These are phyloP conservation scores for Hypsopygia costalis DNA, from an alignment of 2,888 invertebrate genomes.

Conservation along the genomic window DNA sequence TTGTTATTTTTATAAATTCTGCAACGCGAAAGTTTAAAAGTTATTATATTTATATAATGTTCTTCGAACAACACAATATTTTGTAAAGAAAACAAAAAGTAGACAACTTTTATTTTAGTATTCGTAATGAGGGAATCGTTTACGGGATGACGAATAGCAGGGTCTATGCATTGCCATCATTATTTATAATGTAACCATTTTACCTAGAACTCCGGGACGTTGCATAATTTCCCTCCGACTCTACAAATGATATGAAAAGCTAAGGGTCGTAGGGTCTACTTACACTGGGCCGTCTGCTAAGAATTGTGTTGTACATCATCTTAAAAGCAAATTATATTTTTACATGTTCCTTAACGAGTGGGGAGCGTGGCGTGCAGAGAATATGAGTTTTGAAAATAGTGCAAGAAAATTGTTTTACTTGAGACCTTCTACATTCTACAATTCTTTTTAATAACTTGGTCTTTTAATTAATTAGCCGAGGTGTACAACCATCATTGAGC, in stretches of 20 bases:
- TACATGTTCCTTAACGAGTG: slow-evolving; percentile 19
- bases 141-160: slow-evolving; percentile 58
- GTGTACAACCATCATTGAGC: too few relatives aligned
- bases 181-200: slow-evolving; percentile 56
- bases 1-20: too few relatives aligned
- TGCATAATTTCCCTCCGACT: slow-evolving; percentile 6
- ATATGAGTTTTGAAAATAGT: not conserved
- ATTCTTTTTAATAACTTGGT: too few relatives aligned
- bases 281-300: slow-evolving; percentile 40
- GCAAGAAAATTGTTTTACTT: not conserved
- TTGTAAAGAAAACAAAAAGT: too few relatives aligned
- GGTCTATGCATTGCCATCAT: slow-evolving; percentile 46
- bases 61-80: too few relatives aligned
- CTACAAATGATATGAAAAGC: not conserved
- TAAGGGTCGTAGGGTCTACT: slow-evolving; percentile 26
- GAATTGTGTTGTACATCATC: slow-evolving; percentile 56
- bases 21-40: too few relatives aligned
- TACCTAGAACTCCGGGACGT: slow-evolving; percentile 26
- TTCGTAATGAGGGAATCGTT: slow-evolving; percentile 61
- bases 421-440: too few relatives aligned
- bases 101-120: slow-evolving; percentile 8
- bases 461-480: too few relatives aligned
- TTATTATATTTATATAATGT: too few relatives aligned
- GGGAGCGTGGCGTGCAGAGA: not conserved
- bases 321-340: slow-evolving; percentile 55